Percentiles rank a stretch among this genome's conserved stretches.
Conservation (phyloP, 2,888 invertebrate genomes). For the Tiphia femorata region DNA sequence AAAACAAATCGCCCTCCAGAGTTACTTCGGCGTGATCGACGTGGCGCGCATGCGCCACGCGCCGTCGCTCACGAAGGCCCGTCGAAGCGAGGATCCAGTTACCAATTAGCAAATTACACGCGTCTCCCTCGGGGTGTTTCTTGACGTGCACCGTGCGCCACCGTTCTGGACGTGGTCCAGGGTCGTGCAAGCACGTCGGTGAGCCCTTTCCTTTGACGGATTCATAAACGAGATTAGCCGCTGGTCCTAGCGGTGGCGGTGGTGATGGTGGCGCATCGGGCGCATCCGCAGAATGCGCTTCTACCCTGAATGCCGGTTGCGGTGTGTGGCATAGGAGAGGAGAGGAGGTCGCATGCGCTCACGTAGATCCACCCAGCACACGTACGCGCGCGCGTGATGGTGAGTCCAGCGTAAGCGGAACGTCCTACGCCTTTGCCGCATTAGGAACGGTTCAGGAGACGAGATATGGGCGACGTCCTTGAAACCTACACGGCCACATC, state of each 20-base stretch:
- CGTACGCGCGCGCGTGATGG: background rate
- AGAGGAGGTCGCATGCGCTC: background rate
- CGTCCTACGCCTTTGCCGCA: constrained; percentile 5
- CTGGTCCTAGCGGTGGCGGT: background rate
- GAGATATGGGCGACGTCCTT: background rate
- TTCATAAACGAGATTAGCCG: constrained; percentile 28
- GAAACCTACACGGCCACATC: background rate
- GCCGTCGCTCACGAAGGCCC: too few relatives aligned
- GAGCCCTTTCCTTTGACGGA: constrained; percentile 38
- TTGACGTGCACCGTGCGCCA: too few relatives aligned
- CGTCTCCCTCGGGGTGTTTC: too few relatives aligned
- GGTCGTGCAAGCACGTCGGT: too few relatives aligned
- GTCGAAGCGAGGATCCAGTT: too few relatives aligned
- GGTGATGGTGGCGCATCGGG: constrained; percentile 7
- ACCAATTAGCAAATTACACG: too few relatives aligned
- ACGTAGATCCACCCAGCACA: background rate
- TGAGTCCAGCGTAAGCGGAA: too few relatives aligned
- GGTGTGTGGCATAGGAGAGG: too few relatives aligned
- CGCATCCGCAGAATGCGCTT: constrained; percentile 11
- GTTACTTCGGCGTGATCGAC: too few relatives aligned
- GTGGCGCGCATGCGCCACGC: too few relatives aligned
- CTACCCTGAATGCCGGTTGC: constrained; percentile 7
- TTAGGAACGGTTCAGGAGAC: constrained; percentile 5
- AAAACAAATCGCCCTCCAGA: too few relatives aligned
- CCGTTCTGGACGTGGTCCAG: too few relatives aligned